Percentiles rank a stretch among this genome's conserved stretches.
phyloP scores from a whole-genome alignment of 2,113 vertebrate genomes.

The Mesitornis unicolor region DNA sequence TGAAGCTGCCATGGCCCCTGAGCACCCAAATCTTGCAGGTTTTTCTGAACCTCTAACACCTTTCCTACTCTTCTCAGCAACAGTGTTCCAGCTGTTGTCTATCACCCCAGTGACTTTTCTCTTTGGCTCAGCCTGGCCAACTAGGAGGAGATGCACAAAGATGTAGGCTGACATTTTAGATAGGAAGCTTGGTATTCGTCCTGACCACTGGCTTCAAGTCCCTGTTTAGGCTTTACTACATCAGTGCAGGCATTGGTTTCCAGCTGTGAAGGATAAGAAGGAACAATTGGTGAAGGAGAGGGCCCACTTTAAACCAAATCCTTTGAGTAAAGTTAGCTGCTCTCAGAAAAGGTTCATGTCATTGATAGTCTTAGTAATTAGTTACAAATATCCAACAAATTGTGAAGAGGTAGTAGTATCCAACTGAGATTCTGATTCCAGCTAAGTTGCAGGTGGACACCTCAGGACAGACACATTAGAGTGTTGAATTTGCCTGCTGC shows the following conservation, averaged over 20 bases:
- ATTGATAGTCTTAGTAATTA: not conserved
- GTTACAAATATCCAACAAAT: not conserved
- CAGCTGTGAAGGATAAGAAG: not conserved
- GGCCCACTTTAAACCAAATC: not conserved
- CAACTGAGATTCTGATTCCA: not conserved
- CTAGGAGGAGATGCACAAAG: not conserved
- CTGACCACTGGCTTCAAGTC: not conserved
- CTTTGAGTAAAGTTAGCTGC: not conserved
- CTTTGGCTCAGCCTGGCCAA: not conserved
- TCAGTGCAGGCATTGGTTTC: not conserved
- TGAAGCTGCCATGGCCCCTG: fast-evolving
- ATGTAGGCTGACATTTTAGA: not conserved
- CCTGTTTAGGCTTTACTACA: not conserved
- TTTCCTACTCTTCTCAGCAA: not conserved
- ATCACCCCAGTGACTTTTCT: not conserved
- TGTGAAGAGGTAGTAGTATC: not conserved
- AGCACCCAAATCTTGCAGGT: not conserved
- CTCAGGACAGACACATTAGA: not conserved
- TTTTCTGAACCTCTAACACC: not conserved
- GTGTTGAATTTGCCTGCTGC: not conserved
- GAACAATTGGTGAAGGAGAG: not conserved
- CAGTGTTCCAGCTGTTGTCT: not conserved
- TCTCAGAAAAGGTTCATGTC: not conserved
- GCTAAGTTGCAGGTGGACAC: not conserved
- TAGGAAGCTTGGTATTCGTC: not conserved